Conservation (phyloP, 2,888 invertebrate genomes). For the Hoplodrina blanda region DNA sequence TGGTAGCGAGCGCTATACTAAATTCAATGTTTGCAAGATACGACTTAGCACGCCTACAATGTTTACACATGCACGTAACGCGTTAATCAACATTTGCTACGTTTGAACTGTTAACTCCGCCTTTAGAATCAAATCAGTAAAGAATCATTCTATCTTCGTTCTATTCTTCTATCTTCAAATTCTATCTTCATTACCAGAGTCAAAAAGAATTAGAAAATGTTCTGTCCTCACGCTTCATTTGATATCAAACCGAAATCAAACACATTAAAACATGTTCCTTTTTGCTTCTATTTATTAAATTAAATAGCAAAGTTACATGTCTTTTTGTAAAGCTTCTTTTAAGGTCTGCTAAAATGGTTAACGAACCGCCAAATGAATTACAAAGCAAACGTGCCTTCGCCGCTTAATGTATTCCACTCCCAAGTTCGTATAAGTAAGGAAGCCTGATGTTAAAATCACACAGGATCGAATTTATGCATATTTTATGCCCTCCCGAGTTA, state of each 20-base stretch:
- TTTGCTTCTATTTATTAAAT: conserved; percentile 32
- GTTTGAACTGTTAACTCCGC: not conserved
- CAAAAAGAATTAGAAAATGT: not conserved
- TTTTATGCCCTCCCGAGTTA: conserved; percentile 47
- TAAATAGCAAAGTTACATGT: conserved; percentile 26
- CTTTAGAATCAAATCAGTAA: not conserved
- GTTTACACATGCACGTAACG: not conserved
- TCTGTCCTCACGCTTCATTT: conserved; percentile 3
- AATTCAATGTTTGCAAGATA: conserved; percentile 2
- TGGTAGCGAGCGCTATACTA: not conserved
- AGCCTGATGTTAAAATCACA: conserved; percentile 70
- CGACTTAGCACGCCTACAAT: not conserved
- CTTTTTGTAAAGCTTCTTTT: conserved; percentile 59
- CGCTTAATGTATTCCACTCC: conserved; percentile 72
- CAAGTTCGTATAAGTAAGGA: conserved; percentile 59
- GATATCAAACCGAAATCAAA: conserved; percentile 14
- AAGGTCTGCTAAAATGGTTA: conserved; percentile 68
- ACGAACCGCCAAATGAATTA: conserved; percentile 79
- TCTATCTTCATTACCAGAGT: not conserved
- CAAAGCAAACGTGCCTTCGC: conserved; percentile 70
- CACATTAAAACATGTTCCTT: conserved; percentile 7
- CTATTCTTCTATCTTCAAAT: not conserved
- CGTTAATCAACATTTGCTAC: conserved; percentile 4
- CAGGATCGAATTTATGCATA: conserved; percentile 66
- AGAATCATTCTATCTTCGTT: too few relatives aligned